Evolutionary conservation across 23 tunicate genomes (phyloP), one percentile per base, ranked within the genome.

Genomic region (Botrylloides violaceus): DNA sequence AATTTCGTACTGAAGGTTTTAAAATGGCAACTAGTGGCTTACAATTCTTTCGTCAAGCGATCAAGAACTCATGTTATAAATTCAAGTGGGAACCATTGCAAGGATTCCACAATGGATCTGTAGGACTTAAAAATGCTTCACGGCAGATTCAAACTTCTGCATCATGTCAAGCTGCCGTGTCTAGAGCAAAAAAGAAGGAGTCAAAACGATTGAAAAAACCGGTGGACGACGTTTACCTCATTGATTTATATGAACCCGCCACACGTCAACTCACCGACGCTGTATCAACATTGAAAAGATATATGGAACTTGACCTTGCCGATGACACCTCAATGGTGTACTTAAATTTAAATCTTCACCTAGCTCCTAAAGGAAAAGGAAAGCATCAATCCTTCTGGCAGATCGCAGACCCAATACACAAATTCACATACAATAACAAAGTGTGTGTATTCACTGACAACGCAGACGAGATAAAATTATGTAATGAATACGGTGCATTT

Each of bases 391-490:
- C 5, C 20, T 36, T 68, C 0, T 68, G 26, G 36, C 19, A 15
- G 5, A 28, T 68, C 2, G 58, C 6, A 18, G 74, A 68, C 20
- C 74, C 37, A 23, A 32, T 43, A 43, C 36, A 68, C 30, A 43
- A 38, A 38, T 68, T 68, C 29, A 0, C 36, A 18, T 28, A 68
- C 29, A 20, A 38, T 7, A 68, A 68, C 29, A 68, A 68, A 68
- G 47, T 68, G 26, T 68, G 74, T 68, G 74, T 68, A 9, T 68
- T 68, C 29, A 36, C 74, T 9, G 74, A 68, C 5, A 28, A 68
- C 28, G 56, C 57, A 24, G 56, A 37, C 7, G 57, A 32, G 7
- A 2, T 37, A 12, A 39, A 35, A 28, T 27, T 24, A 37, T 39
- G 49, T 32, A 32, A 32, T 1, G 59, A 68, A 24, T 21, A 43